Evolutionary conservation across 2,888 invertebrate genomes (phyloP), one percentile per base, ranked within the genome.

Genomic region (Taenaris catops): DNA sequence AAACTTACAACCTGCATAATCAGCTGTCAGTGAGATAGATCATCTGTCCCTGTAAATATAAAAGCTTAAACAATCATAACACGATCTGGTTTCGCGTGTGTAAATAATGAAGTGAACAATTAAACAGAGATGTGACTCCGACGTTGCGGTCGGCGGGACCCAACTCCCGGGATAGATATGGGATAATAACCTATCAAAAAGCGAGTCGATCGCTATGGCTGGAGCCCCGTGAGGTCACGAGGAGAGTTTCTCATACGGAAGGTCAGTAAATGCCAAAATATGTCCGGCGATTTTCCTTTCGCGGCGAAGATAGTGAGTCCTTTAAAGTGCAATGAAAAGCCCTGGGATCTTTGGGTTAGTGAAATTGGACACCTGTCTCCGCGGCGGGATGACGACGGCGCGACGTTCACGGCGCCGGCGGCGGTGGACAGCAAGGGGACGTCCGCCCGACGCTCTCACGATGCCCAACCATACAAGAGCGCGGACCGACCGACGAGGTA

Each of bases 1-100:
- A 84, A 86, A 81, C 84, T 78, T 76, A 75, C 83, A 80, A 79
- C 87, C 84, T 83, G 81, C 87, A 86, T 87, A 87, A 87, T 87
- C 87, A 87, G 87, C 86, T 87, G 87, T 87, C 87, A 87, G 75
- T 81, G 81, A 87, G 74, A 76, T 70, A 80, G 79, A 87, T 87
- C 87, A 87, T 84, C 86, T 87, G 87, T 86, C 81, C 71, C 74
- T 81, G 87, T 86, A 86, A 84, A 86, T 86, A 86, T 79, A 75
- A 83, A 80, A 80, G 73, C 72, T 78, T 70, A 84, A 74, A 78
- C 75, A 68, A 80, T 73, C 80, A 79, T 67, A 81, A 79, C 74
- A 76, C 71, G 66, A 75, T 76, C 67, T 56, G 57, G 58, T 58
- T 56, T 48, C 50, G 57, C 54, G 56, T 61, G 60, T 64, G 63